Evolutionary conservation across 2,888 invertebrate genomes (phyloP).

Genomic region (Tachina grossa): DNA sequence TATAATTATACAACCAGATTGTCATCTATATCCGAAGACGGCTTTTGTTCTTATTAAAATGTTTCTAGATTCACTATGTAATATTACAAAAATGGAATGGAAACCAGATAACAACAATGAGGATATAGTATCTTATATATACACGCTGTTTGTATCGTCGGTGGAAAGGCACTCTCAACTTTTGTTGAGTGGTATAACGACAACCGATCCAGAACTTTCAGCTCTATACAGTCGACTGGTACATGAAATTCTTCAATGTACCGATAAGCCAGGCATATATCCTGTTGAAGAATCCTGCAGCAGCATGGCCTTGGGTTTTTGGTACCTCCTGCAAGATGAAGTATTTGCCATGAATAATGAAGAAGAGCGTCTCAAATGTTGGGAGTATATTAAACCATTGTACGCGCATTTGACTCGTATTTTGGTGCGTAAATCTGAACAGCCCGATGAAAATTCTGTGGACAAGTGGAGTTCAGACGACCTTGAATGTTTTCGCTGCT

Average conservation of each 20-base stretch:
- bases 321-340: slow-evolving; percentile 91
- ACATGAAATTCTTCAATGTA: slow-evolving; percentile 89
- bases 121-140: slow-evolving; percentile 87
- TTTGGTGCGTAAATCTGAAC: slow-evolving; percentile 90
- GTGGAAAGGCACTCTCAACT: slow-evolving; percentile 88
- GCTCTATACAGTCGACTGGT: slow-evolving; percentile 86
- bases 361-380: slow-evolving; percentile 79
- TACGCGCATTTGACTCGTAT: slow-evolving; percentile 91
- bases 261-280: slow-evolving; percentile 91
- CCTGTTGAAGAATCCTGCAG: slow-evolving; percentile 94
- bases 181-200: slow-evolving; percentile 81
- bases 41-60: slow-evolving; percentile 85
- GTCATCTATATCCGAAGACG: slow-evolving; percentile 85
- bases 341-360: slow-evolving; percentile 79
- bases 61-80: slow-evolving; percentile 85
- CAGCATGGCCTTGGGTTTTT: slow-evolving; percentile 93
- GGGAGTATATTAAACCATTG: slow-evolving; percentile 87
- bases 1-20: slow-evolving; percentile 85
- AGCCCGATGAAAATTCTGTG: slow-evolving; percentile 86
- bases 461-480: slow-evolving; percentile 89
- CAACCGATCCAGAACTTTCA: slow-evolving; percentile 82
- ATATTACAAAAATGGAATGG: slow-evolving; percentile 84
- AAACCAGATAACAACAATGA: slow-evolving; percentile 83
- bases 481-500: slow-evolving; percentile 92
- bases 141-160: slow-evolving; percentile 87